Conservation (phyloP, 2,888 invertebrate species). For the Ophonus ardosiacus region DNA sequence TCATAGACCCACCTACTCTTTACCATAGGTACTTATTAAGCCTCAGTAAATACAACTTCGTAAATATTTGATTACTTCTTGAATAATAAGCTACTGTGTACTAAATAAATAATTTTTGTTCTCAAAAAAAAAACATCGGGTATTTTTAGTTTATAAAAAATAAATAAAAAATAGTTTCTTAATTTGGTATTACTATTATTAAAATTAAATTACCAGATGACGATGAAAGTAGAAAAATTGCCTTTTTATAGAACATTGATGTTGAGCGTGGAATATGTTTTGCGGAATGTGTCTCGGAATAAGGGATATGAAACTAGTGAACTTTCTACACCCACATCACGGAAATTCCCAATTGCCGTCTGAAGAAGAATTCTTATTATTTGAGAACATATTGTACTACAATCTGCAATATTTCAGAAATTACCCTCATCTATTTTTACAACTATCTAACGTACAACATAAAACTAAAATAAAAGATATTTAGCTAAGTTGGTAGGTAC, state of each 20-base stretch:
- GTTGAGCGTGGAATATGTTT: not conserved
- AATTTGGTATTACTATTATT: no score
- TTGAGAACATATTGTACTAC: constrained; percentile 24
- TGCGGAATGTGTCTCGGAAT: constrained; percentile 22
- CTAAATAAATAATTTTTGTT: constrained; percentile 43
- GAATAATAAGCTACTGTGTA: constrained; percentile 30
- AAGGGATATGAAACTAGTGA: constrained; percentile 2
- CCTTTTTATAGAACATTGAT: not conserved
- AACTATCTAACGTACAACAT: not conserved
- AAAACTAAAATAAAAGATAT: no score
- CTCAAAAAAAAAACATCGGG: constrained; percentile 6
- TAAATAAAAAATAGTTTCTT: not conserved
- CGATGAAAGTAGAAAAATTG: not conserved
- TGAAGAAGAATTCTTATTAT: constrained; percentile 22
- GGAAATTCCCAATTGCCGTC: constrained; percentile 23
- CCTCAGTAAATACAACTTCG: constrained; percentile 38
- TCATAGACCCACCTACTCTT: constrained; percentile 44
- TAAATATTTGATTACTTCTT: constrained; percentile 36
- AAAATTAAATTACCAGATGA: not conserved
- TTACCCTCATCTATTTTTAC: constrained; percentile 15
- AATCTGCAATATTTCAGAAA: constrained; percentile 4
- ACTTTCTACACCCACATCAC: constrained; percentile 4
- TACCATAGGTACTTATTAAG: constrained; percentile 39
- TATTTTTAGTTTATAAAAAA: not conserved
- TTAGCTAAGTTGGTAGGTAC: no score